phyloP scores from a whole-genome alignment of 1,140 invertebrate species.

The Drosophila simulans region DNA sequence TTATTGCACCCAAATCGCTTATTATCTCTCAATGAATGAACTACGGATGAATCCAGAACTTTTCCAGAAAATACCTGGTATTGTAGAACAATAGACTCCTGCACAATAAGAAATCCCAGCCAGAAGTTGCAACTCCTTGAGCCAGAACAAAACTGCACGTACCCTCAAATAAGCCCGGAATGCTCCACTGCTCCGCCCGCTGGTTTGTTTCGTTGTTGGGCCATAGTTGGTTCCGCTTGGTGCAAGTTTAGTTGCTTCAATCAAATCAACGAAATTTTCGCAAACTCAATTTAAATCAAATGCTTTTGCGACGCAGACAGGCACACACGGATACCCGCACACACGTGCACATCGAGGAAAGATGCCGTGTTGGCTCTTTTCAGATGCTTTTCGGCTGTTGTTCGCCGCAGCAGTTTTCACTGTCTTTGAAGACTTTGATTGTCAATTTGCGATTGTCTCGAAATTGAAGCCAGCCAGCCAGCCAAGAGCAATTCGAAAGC shows the following conservation, averaged over 20 bases:
- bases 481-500: slow-evolving; percentile 20
- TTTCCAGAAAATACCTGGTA: background rate
- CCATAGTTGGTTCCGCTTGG: slow-evolving; percentile 59
- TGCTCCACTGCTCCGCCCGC: slow-evolving; percentile 1
- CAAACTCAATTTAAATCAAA: slow-evolving; percentile 83
- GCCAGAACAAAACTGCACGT: background rate
- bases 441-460: slow-evolving; percentile 83
- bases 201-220: slow-evolving; percentile 19
- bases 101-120: background rate
- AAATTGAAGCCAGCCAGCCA: slow-evolving; percentile 73
- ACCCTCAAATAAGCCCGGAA: background rate
- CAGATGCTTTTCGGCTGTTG: slow-evolving; percentile 62
- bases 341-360: slow-evolving; percentile 53
- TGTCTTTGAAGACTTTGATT: slow-evolving; percentile 83
- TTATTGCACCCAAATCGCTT: too few relatives aligned
- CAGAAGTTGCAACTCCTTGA: background rate
- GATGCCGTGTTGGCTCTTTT: slow-evolving; percentile 73
- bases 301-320: slow-evolving; percentile 74
- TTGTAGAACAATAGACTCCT: background rate
- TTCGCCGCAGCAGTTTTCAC: slow-evolving; percentile 78
- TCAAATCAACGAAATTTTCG: slow-evolving; percentile 81
- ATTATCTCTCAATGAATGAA: too few relatives aligned
- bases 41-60: too few relatives aligned
- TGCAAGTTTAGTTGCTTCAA: slow-evolving; percentile 82
- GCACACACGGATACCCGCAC: slow-evolving; percentile 19